Evolutionary conservation across 2,113 vertebrate species (phyloP), one percentile per base, ranked within the genome.

Genomic region (Eublepharis macularius): DNA sequence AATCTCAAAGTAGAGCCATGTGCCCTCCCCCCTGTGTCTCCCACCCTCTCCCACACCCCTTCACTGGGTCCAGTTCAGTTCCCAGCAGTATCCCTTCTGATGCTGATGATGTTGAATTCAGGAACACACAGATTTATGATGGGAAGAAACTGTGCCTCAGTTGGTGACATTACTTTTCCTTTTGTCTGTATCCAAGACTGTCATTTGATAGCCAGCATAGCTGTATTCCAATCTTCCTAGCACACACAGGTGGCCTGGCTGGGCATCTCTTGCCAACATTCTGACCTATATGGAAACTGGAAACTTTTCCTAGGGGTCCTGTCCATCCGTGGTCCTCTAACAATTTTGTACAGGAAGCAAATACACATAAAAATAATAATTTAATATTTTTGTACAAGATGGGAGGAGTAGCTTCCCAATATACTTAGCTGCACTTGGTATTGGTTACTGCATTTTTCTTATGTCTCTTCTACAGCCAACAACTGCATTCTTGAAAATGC

Each of bases 181-280:
- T n/a, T 63, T 68, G 43, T 49, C 41, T 54, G 10, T 13, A 29
- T 39, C 82, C 82, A 84, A 68, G 63, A 24, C n/a, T 17, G 82
- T 34, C 24, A 84, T 34, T 34, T 24, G 82, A 76, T 76, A 68
- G n/a, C 63, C 34, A 68, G 60, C 60, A 34, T 2, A 76, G 60
- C 39, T 36, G 19, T n/a, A 51, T 68, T 51, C 72, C 21, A 76
- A 49, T n/a, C 41, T 49, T 39, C 26, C 43, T 26, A 65, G 24
- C 21, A 2, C 57, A 34, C 36, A 1, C 32, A 47, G 73, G 43
- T 14, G 75, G 16, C 9, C 41, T 76, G n/a, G 34, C 24, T 65
- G n/a, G 54, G 34, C 8, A 12, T 41, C 26, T 47, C 73, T 76
- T 84, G 82, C 82, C 82, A 84, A 84, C 49, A 79, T 72, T 45